Evolutionary conservation across 1,140 invertebrate species (phyloP), one percentile per base, ranked within the genome.

Genomic region (Atopsyche davidsoni): DNA sequence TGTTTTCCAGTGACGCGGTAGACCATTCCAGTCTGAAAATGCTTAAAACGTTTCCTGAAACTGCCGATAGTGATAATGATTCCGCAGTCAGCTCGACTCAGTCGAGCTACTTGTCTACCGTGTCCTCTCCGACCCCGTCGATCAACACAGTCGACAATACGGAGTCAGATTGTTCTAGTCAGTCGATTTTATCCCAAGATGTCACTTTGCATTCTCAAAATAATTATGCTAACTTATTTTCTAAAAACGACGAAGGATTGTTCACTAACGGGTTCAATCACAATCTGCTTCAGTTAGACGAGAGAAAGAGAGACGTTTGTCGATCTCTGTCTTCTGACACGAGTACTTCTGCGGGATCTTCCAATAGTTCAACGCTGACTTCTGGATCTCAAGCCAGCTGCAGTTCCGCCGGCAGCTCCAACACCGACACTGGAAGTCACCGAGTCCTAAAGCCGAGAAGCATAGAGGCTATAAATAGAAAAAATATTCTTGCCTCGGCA

Each of bases 401-500:
- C 62, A 79, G 78, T 57, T 79, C 76, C n/a, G 64, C 78, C 58
- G 76, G 77, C 65, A 79, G 77, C 65, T 77, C 71, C 59, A 75
- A 70, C 41, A 70, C 71, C 55, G 78, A 76, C 64, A 73, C 72
- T 55, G 75, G 73, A 40, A 75, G 73, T 46, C 69, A 71, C 63
- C 73, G 83, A 56, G 78, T 90, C 46, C 72, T 89, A 17, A 90
- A 89, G 66, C 75, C 83, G 1, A 78, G 86, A 52, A 85, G 80
- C 64, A 82, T 89, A 25, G 84, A 88, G 65, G 85, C 86, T 2
- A 85, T 88, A 31, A 91, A 90, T 64, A 76, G 88, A 14, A 87
- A 89, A 63, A 92, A 91, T 66, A 89, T 92, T 42, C 68, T 92
- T 19, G 85, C 87, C n/a, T 89, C 86, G 35, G 87, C 88, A 2